A percentile compares a stretch with the other conserved stretches of the same genome.
Evolutionary conservation across 2,797 vertebrate species (phyloP).

Genomic region (Capromys pilorides): DNA sequence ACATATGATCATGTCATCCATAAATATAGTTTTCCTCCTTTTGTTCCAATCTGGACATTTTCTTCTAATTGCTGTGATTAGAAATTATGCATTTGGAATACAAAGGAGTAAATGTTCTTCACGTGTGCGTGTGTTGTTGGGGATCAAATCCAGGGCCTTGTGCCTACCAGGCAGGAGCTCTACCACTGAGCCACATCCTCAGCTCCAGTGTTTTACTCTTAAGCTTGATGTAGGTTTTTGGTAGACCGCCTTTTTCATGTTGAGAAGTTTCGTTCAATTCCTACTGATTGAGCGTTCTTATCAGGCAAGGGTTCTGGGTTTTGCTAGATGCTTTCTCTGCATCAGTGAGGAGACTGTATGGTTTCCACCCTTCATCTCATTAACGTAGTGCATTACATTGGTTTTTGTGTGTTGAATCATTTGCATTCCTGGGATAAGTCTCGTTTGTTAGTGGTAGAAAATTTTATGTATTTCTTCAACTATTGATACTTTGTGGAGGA

Average conservation of each 20-base stretch:
- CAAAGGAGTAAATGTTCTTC: background rate
- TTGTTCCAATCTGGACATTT: background rate
- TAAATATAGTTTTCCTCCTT: constrained; percentile 5
- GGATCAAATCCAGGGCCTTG: background rate
- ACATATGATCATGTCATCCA: background rate
- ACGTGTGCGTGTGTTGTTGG: no score
- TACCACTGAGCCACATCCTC: no score
- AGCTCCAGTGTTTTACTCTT: no score
- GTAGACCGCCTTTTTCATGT: background rate
- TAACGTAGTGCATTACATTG: background rate
- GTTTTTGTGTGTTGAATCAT: background rate
- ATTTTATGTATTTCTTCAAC: background rate
- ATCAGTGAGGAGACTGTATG: background rate
- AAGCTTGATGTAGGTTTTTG: background rate
- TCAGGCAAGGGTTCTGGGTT: background rate
- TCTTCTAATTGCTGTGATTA: background rate
- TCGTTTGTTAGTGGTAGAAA: background rate
- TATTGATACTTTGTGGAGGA: background rate
- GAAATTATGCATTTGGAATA: background rate
- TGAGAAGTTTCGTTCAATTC: background rate
- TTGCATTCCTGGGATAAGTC: constrained; percentile 3
- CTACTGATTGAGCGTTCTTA: background rate
- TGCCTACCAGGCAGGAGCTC: no score
- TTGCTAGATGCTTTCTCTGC: background rate
- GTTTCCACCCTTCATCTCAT: background rate